phyloP scores from a whole-genome alignment of 2,797 vertebrate genomes.

The Schizopygopsis pylzovi region DNA sequence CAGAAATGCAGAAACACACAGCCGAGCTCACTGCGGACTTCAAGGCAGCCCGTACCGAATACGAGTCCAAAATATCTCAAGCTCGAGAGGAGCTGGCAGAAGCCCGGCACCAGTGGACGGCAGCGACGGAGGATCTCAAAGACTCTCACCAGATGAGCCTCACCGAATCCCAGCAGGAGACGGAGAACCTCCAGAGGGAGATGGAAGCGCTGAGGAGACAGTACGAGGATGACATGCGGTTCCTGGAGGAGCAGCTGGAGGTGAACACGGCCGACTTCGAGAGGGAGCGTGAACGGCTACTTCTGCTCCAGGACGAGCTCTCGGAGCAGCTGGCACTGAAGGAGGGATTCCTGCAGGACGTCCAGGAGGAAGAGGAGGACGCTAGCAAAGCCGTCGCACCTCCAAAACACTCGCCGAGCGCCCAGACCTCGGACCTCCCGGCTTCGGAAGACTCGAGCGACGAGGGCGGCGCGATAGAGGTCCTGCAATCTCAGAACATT shows the following conservation, averaged over 20 bases:
- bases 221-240: conserved; percentile 84
- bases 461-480: conserved; percentile 78
- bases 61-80: conserved; percentile 79
- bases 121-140: conserved; percentile 76
- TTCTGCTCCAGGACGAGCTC: conserved; percentile 79
- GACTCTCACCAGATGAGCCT: conserved; percentile 79
- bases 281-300: conserved; percentile 81
- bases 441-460: conserved; percentile 69
- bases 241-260: conserved; percentile 79
- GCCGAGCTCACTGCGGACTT: conserved; percentile 67
- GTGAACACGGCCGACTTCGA: conserved; percentile 75
- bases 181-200: conserved; percentile 83
- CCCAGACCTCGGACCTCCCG: conserved; percentile 60
- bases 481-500: conserved; percentile 87
- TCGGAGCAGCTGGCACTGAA: conserved; percentile 78
- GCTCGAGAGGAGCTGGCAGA: conserved; percentile 79
- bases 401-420: conserved; percentile 49
- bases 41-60: conserved; percentile 69
- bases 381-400: conserved; percentile 64
- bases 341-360: conserved; percentile 79
- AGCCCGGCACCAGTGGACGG: conserved; percentile 70
- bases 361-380: conserved; percentile 80
- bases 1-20: conserved; percentile 73
- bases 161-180: conserved; percentile 80
- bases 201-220: conserved; percentile 74